Conservation (phyloP, 2,888 invertebrate genomes). For the Liposcelis brunnea region DNA sequence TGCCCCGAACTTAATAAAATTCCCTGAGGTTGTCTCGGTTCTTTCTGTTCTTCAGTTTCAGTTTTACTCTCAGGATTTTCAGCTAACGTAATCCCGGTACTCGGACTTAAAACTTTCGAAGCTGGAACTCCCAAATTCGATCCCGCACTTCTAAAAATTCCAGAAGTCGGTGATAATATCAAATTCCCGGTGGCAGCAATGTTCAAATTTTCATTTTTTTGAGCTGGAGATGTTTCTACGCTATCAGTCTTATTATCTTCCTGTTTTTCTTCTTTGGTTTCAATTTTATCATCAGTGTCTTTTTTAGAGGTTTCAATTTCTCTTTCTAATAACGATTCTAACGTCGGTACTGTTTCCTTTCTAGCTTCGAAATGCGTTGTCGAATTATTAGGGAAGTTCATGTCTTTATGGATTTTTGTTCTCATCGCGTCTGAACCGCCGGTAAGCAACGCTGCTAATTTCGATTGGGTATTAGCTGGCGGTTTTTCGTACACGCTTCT, state of each 20-base stretch:
- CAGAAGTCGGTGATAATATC: slow-evolving; percentile 13
- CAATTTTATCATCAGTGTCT: slow-evolving; percentile 30
- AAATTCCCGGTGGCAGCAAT: slow-evolving; percentile 16
- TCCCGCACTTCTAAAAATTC: slow-evolving; percentile 16
- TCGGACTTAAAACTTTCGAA: slow-evolving; percentile 26
- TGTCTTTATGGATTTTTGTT: slow-evolving; percentile 31
- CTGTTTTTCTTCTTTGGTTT: slow-evolving; percentile 11
- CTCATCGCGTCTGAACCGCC: slow-evolving; percentile 30
- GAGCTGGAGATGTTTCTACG: slow-evolving; percentile 15
- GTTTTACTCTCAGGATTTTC: slow-evolving; percentile 22
- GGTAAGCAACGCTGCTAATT: slow-evolving; percentile 2
- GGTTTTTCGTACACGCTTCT: background rate
- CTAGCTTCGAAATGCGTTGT: slow-evolving; percentile 28
- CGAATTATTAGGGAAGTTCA: slow-evolving; percentile 26
- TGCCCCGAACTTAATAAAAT: too few species aligned
- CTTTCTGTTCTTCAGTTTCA: slow-evolving; percentile 17
- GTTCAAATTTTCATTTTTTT: slow-evolving; percentile 21
- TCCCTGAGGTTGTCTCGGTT: too few species aligned
- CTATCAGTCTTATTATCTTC: slow-evolving; percentile 12
- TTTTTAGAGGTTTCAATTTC: slow-evolving; percentile 32
- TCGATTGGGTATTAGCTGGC: background rate
- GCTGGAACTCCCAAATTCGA: slow-evolving; percentile 21
- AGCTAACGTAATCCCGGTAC: slow-evolving; percentile 18
- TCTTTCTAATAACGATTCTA: slow-evolving; percentile 26
- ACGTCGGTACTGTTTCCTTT: slow-evolving; percentile 28